These are phyloP conservation scores for Galbula dea DNA, from an alignment of 2,113 vertebrate species.

Conservation along the genomic window DNA sequence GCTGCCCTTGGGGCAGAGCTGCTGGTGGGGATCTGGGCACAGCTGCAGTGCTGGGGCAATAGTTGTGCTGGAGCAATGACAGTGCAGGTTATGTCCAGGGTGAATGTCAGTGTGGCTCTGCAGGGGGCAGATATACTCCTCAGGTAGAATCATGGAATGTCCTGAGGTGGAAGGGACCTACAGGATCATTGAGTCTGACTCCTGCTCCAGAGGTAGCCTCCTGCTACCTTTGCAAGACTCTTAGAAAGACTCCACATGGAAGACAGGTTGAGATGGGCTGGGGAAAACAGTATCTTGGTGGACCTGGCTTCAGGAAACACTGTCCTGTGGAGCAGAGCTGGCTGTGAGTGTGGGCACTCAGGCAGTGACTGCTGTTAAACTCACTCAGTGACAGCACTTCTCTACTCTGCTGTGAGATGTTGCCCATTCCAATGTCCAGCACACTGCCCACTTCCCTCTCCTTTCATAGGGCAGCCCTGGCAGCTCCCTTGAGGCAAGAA, in stretches of 20 bases:
- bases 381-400: neutral
- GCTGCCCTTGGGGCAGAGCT: neutral
- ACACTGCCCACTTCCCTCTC: rapidly evolving
- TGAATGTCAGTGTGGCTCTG: neutral
- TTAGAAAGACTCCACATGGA: rapidly evolving
- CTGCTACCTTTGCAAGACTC: neutral
- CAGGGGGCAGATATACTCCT: neutral
- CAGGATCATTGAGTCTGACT: no score
- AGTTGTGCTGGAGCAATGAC: neutral
- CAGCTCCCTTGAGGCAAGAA: neutral
- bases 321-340: neutral
- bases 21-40: neutral
- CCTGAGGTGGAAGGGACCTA: no score
- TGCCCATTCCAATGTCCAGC: neutral
- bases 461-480: neutral
- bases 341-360: rapidly evolving
- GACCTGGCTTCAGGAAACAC: neutral
- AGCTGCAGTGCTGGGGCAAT: neutral
- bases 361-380: neutral
- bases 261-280: neutral
- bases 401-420: neutral
- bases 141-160: no score
- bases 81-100: neutral
- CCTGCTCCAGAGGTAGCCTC: neutral
- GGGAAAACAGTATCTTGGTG: neutral